Conservation (phyloP, 2,797 vertebrate species). For the Phrynocephalus guinanensis region DNA sequence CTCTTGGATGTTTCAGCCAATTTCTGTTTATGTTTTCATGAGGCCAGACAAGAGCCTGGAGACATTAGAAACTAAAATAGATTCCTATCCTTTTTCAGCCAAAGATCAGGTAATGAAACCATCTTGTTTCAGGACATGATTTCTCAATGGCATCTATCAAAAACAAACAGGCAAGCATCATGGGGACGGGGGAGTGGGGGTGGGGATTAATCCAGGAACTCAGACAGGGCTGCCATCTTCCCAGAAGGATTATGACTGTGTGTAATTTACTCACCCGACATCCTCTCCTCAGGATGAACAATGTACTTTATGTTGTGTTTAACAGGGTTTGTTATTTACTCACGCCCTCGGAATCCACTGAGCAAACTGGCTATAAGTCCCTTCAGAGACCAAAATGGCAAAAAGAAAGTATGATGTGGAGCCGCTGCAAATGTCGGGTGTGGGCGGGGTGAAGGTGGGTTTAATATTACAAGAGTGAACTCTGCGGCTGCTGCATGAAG, state of each 20-base stretch:
- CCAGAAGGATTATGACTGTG: background rate
- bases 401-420: background rate
- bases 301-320: background rate
- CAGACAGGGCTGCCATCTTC: background rate
- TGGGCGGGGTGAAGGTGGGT: background rate
- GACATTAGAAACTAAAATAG: constrained; percentile 3
- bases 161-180: background rate
- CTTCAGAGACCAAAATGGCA: background rate
- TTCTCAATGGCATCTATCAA: background rate
- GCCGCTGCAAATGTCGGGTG: background rate
- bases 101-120: constrained; percentile 20
- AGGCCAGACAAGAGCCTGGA: constrained; percentile 11
- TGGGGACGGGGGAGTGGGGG: too few species aligned
- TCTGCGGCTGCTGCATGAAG: background rate
- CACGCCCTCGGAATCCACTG: background rate
- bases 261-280: background rate
- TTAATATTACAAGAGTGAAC: background rate
- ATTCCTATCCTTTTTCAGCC: background rate
- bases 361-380: fast-evolving
- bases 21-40: background rate
- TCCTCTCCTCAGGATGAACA: fast-evolving
- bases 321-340: background rate
- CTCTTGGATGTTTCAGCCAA: constrained; percentile 31
- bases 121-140: constrained; percentile 11
- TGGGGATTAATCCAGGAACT: background rate